phyloP scores from a whole-genome alignment of 2,888 invertebrate genomes.

The Spodoptera littoralis region DNA sequence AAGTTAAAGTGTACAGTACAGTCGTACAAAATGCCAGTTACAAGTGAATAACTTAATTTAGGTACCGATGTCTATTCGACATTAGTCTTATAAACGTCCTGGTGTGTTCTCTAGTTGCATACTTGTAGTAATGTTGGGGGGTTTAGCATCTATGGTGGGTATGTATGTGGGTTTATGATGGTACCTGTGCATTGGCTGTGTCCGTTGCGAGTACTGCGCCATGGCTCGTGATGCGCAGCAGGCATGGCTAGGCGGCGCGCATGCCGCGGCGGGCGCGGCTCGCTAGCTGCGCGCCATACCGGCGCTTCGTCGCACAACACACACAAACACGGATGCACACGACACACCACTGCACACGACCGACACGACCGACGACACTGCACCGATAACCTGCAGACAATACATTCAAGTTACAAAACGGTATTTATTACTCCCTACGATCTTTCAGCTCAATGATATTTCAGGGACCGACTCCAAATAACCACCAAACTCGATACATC shows the following conservation, averaged over 20 bases:
- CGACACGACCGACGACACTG: conserved; percentile 67
- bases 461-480: neutral
- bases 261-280: conserved; percentile 78
- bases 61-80: no score
- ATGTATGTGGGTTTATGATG: conserved; percentile 12
- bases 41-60: no score
- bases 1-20: no score
- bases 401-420: conserved; percentile 14
- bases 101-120: no score
- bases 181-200: conserved; percentile 89
- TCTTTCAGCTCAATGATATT: neutral
- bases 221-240: conserved; percentile 76
- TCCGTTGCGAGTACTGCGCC: conserved; percentile 88
- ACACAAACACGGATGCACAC: conserved; percentile 70
- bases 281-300: conserved; percentile 82
- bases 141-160: neutral
- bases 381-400: conserved; percentile 70
- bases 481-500: conserved; percentile 23
- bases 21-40: no score
- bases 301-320: conserved; percentile 68
- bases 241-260: conserved; percentile 85
- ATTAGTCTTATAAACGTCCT: no score
- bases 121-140: neutral
- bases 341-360: conserved; percentile 68
- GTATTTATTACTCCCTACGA: neutral